Evolutionary conservation across 2,888 invertebrate genomes (phyloP).

Genomic region (Eupsilia transversa): DNA sequence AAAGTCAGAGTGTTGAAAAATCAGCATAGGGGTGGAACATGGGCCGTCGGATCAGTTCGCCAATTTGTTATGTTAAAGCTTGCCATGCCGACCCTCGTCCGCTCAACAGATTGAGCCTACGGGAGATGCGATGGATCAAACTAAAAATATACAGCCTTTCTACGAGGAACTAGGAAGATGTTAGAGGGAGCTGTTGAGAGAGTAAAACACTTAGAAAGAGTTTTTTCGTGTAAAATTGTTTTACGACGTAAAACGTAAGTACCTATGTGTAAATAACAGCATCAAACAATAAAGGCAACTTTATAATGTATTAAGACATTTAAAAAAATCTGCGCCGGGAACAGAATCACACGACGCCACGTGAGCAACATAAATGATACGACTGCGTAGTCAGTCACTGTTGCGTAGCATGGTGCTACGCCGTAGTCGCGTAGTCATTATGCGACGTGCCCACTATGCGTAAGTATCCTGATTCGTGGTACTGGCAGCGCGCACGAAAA

Average conservation of each 20-base stretch:
- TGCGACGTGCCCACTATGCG: background rate
- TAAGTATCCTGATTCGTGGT: background rate
- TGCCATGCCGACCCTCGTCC: conserved; percentile 77
- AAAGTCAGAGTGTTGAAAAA: conserved; percentile 50
- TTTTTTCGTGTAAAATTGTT: background rate
- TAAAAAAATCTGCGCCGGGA: background rate
- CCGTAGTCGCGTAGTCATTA: background rate
- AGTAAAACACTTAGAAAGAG: background rate
- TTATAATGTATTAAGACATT: background rate
- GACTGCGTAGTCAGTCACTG: background rate
- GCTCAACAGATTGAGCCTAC: conserved; percentile 80
- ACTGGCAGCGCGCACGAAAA: background rate
- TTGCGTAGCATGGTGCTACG: conserved; percentile 2
- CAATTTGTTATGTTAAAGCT: conserved; percentile 85
- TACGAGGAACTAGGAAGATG: conserved; percentile 37
- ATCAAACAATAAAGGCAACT: background rate
- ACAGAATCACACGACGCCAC: background rate
- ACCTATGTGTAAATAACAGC: background rate
- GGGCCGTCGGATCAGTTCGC: conserved; percentile 80
- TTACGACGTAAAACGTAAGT: background rate
- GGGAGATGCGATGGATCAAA: conserved; percentile 81
- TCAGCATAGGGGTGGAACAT: conserved; percentile 68
- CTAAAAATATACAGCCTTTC: conserved; percentile 75
- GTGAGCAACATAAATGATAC: background rate
- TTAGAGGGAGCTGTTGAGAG: background rate